Conservation (phyloP, 2,797 vertebrate species). For the Squalus acanthias region DNA sequence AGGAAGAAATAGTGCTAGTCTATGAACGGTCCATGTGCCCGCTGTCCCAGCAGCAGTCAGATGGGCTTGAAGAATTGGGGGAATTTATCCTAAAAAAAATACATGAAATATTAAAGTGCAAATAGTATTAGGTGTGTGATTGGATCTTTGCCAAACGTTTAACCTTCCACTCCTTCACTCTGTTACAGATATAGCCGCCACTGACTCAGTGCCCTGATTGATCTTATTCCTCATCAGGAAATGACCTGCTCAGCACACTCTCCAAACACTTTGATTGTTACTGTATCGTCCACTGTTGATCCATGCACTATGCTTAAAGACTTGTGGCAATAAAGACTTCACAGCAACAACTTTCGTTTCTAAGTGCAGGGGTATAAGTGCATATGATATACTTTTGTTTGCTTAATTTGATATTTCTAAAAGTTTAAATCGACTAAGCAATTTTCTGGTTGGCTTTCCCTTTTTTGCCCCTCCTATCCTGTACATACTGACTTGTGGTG, state of each 20-base stretch:
- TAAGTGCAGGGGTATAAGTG: not conserved
- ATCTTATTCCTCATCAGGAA: not conserved
- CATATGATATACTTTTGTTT: not conserved
- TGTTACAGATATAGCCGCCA: not conserved
- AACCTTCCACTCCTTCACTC: not conserved
- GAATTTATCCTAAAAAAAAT: not conserved
- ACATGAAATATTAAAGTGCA: not conserved
- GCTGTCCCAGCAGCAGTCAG: not conserved
- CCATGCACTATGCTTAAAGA: not conserved
- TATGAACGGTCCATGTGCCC: not conserved
- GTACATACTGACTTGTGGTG: not conserved
- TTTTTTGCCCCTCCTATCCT: not conserved
- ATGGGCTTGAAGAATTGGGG: not conserved
- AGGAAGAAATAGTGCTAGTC: not conserved
- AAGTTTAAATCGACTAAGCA: not conserved
- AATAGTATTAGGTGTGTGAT: not conserved
- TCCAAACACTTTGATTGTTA: not conserved
- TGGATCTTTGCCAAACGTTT: not conserved
- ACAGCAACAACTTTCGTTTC: not conserved
- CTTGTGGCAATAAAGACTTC: conserved; percentile 23
- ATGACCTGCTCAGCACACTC: not conserved
- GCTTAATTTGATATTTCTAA: not conserved
- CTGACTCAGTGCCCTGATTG: not conserved
- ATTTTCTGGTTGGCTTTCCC: not conserved
- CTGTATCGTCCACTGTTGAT: not conserved